phyloP scores from a whole-genome alignment of 2,797 vertebrate species.

The Microhierax caerulescens region DNA sequence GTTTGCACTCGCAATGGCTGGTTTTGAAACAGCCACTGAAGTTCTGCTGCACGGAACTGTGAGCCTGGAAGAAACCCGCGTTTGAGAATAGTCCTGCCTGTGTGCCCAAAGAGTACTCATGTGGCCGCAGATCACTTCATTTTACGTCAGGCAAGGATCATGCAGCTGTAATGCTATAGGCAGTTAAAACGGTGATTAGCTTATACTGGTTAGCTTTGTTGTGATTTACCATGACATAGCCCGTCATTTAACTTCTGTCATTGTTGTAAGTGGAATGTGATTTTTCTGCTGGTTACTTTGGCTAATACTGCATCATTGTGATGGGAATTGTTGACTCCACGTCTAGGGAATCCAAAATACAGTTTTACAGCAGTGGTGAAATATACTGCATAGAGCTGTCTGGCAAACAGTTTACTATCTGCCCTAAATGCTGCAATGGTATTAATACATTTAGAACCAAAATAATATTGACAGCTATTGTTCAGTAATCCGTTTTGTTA shows the following conservation, averaged over 20 bases:
- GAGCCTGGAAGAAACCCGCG: neutral
- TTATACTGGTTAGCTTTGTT: neutral
- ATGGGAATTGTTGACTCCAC: neutral
- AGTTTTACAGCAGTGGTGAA: neutral
- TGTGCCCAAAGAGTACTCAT: neutral
- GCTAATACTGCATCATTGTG: neutral
- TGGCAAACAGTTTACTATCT: conserved; percentile 9
- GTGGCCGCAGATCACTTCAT: neutral
- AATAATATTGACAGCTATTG: neutral
- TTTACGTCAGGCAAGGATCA: neutral
- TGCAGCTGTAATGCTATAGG: neutral
- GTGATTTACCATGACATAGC: neutral
- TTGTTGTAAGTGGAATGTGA: neutral
- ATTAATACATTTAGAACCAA: neutral
- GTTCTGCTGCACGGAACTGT: neutral
- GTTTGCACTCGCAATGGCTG: neutral
- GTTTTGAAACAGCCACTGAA: neutral
- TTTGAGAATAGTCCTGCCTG: neutral
- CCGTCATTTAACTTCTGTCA: neutral
- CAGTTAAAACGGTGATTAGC: neutral
- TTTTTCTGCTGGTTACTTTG: neutral
- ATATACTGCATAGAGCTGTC: neutral
- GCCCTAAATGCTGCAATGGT: neutral
- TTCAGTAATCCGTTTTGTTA: neutral
- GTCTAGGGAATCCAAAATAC: neutral